Percentiles rank a stretch among this genome's conserved stretches.
phyloP scores from a whole-genome alignment of 2,113 vertebrate species.

The Nothoprocta perdicaria region DNA sequence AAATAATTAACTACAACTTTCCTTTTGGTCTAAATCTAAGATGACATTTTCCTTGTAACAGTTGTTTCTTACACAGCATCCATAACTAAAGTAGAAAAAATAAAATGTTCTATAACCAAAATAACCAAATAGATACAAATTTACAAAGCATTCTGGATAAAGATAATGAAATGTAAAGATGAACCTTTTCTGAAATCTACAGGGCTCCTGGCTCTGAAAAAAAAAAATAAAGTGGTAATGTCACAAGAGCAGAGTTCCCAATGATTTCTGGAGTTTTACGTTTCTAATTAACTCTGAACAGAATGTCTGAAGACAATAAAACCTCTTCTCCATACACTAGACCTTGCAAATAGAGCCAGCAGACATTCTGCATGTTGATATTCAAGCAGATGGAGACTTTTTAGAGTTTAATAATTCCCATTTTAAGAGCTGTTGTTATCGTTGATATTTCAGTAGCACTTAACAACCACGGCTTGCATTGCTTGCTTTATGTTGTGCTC shows the following conservation, averaged over 20 bases:
- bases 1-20: neutral
- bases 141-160: conserved; percentile 6
- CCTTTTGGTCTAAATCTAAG: neutral
- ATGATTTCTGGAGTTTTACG: neutral
- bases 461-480: neutral
- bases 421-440: neutral
- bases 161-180: neutral
- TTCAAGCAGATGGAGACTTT: neutral
- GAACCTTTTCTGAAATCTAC: neutral
- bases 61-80: neutral
- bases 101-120: neutral
- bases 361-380: neutral
- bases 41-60: neutral
- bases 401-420: neutral
- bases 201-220: neutral
- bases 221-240: neutral
- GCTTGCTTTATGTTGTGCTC: neutral
- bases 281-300: neutral
- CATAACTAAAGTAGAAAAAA: conserved; percentile 7
- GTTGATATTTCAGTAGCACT: conserved; percentile 11
- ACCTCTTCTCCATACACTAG: neutral
- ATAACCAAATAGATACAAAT: neutral
- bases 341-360: neutral
- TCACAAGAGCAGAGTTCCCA: neutral
- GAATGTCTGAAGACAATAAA: neutral